Evolutionary conservation across 2,797 vertebrate genomes (phyloP), one percentile per base, ranked within the genome.

Genomic region (Pelochelys cantorii): DNA sequence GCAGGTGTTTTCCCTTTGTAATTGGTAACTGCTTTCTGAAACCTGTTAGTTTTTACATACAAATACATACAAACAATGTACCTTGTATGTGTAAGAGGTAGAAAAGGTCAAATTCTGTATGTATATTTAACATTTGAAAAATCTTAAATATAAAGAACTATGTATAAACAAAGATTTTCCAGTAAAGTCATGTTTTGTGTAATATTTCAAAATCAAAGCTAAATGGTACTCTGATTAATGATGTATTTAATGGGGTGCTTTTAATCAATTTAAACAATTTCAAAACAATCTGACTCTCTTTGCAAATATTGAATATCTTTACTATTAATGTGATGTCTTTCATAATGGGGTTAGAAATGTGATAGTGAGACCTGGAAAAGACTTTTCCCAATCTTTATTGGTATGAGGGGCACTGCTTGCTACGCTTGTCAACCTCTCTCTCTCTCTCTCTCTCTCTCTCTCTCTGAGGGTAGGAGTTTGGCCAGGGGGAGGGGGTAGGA

Each of bases 1-100:
- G 27, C 62, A 1, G 0, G 20, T 29, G 60, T 18, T 42, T 48
- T 31, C 1, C 37, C 2, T 31, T 5, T 54, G 17, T 23, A 25
- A 18, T 84, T 93, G 1, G 0, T 48, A 68, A 81, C 4, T 11
- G 29, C 31, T 56, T 91, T 92, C 25, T 88, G 75, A 27, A 78
- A 80, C 25, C 65, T 23, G 74, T 48, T 48, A 48, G 7, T 48
- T 48, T 48, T 48, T 48, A 48, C 42, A 48, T 48, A 48, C 42
- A 48, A 48, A 48, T 48, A 48, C 7, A 48, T 48, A 48, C 42
- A 48, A 8, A 68, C 4, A 9, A 20, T 34, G 31, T 68, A 68
- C 9, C 20, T 22, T 71, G 15, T 37, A 71, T 34, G 18, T 71
- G 17, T 22, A 37, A 71, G 65, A n/a, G 34, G 10, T 22, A 37